Conservation (phyloP, 2,113 vertebrate genomes). For the Zapornia atra region DNA sequence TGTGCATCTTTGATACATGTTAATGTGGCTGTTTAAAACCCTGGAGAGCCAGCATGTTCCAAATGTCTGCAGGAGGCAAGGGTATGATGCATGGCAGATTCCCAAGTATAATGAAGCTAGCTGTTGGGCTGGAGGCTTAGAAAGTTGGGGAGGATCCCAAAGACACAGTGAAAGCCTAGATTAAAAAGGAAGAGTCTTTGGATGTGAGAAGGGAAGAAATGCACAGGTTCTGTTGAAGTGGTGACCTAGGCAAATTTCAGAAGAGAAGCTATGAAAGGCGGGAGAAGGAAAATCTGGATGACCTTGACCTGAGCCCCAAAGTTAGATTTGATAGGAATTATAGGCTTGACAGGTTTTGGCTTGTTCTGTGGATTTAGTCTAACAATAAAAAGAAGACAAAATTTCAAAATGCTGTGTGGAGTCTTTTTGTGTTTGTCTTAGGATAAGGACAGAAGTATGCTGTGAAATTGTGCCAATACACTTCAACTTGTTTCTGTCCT, state of each 20-base stretch:
- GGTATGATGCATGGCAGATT: background rate
- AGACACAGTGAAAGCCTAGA: background rate
- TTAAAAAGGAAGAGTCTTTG: background rate
- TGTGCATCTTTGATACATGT: background rate
- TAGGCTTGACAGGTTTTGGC: background rate
- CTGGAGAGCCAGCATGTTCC: background rate
- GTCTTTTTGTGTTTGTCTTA: background rate
- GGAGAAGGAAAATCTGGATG: background rate
- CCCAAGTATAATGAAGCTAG: background rate
- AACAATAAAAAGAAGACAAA: background rate
- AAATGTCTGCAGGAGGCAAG: background rate
- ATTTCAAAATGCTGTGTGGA: background rate
- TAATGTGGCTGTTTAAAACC: background rate
- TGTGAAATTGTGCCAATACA: background rate
- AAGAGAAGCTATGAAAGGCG: background rate
- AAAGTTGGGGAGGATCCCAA: background rate
- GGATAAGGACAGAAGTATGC: background rate
- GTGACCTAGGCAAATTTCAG: background rate
- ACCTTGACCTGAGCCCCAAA: background rate
- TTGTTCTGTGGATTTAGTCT: background rate
- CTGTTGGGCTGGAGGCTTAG: background rate
- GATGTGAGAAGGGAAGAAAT: background rate
- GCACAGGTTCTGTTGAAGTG: background rate
- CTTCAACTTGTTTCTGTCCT: background rate
- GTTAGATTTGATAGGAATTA: background rate